A percentile compares a stretch with the other conserved stretches of the same genome.
These are phyloP conservation scores for Mastigias papua DNA, from an alignment of 30 jellyfish, hydroid and myxozoan species.

Conservation along the genomic window DNA sequence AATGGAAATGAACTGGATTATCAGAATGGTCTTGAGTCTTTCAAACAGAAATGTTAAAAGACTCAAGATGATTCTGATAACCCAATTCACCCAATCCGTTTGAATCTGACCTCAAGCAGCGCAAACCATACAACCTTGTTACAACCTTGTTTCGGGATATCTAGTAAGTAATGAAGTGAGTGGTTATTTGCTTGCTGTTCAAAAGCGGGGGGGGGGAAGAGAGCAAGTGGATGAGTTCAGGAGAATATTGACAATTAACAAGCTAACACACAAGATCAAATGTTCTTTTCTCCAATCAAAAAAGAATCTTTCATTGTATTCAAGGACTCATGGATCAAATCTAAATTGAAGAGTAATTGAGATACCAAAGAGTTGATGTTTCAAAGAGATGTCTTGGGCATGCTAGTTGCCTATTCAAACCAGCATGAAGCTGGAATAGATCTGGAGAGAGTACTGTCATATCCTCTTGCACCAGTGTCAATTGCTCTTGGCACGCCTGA, in stretches of 20 bases:
- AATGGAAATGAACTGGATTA: too few relatives aligned
- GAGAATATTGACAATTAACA: background rate
- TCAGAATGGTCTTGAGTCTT: too few relatives aligned
- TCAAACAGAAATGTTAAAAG: constrained; percentile 23
- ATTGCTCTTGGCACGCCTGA: constrained; percentile 50
- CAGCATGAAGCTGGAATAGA: constrained; percentile 39
- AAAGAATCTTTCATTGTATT: constrained; percentile 10
- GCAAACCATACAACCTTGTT: constrained; percentile 43
- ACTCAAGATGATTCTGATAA: background rate
- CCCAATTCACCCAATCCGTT: constrained; percentile 47
- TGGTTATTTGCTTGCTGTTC: constrained; percentile 11
- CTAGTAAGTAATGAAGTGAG: constrained; percentile 29
- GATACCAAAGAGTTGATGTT: constrained; percentile 26
- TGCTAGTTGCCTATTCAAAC: constrained; percentile 26
- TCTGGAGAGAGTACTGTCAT: constrained; percentile 31
- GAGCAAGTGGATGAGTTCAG: constrained; percentile 14
- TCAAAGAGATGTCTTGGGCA: constrained; percentile 57
- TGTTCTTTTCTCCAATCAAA: constrained; percentile 37
- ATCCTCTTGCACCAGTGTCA: constrained; percentile 51
- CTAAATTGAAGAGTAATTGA: background rate
- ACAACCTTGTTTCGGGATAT: constrained; percentile 48
- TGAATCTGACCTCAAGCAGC: background rate
- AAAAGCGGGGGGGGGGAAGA: constrained; percentile 41
- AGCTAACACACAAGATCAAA: background rate
- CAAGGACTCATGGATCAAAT: constrained; percentile 17